Conservation (phyloP, 2,113 vertebrate species). For the Cacatua alba region DNA sequence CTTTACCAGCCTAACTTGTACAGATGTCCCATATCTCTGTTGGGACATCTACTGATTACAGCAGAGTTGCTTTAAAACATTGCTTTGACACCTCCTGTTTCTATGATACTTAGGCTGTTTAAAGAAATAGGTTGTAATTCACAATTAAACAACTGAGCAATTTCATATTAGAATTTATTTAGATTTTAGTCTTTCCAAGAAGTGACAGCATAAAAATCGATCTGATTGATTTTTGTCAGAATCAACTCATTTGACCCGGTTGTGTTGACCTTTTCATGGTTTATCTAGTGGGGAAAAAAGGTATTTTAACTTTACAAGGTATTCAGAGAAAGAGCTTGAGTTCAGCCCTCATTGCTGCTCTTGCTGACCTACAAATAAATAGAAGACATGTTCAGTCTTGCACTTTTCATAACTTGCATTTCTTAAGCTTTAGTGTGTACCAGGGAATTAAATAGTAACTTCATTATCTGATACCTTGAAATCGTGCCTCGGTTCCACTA, state of each 20-base stretch:
- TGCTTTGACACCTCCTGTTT: neutral
- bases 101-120: neutral
- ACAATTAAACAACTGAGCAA: neutral
- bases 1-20: too few species aligned
- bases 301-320: neutral
- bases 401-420: neutral
- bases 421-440: neutral
- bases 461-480: neutral
- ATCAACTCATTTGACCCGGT: neutral
- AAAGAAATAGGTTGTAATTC: neutral
- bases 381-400: neutral
- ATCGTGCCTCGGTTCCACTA: neutral
- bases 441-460: slow-evolving; percentile 38
- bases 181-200: neutral
- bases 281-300: neutral
- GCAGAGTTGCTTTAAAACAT: neutral
- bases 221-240: neutral
- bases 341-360: neutral
- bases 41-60: neutral
- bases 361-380: neutral
- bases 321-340: neutral
- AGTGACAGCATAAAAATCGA: neutral
- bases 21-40: too few species aligned
- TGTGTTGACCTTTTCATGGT: neutral
- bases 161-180: neutral